Base-by-base conservation (phyloP, 2,797 vertebrate species). In the Alauda arvensis region DNA sequence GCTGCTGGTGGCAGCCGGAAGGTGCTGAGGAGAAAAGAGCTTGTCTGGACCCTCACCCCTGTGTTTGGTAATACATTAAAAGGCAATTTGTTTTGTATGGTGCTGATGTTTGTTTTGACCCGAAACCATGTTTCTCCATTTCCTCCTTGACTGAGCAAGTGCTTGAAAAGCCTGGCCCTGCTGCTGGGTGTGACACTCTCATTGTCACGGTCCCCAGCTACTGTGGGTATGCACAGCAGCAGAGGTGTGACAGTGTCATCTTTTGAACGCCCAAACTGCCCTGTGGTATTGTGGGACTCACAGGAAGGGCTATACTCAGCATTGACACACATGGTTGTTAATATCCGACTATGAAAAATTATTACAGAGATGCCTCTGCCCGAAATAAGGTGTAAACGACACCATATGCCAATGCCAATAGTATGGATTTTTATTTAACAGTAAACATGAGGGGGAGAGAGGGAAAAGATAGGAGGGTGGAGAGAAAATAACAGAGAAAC, bases 291-390 rank as follows among this genome's bases (percentile, higher is more conserved):
- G 18, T 34, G 39, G 33, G 28, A 19, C 28, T 61, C 17, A 3
- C 8, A 10, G 42, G 3, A 25, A 23, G 1, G 1, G 25, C 48
- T 39, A 23, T 5, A 1, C 39, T 43, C 2, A 1, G 6, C 8
- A 6, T 5, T 9, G 18, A 21, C 7, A 4, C 8, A 1, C 3
- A 0, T 5, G 33, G 24, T 25, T 29, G 29, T 52, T 45, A 60
- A 37, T 24, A 40, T 12, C 46, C 2, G 1, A 40, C 29, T 33
- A 33, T 25, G 46, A 25, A 33, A 75, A 60, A 33, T 25, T 3
- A 60, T 40, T 21, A 33, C 57, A 49, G 42, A 37, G 28, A 29
- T 33, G n/a, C 20, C 39, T 24, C 28, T 83, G 29, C 33, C 39
- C 3, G 0, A 46, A 76, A 31, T 33, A 33, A 53, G 9, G 29